Conservation (phyloP, 2,113 vertebrate genomes). For the Salvator merianae region DNA sequence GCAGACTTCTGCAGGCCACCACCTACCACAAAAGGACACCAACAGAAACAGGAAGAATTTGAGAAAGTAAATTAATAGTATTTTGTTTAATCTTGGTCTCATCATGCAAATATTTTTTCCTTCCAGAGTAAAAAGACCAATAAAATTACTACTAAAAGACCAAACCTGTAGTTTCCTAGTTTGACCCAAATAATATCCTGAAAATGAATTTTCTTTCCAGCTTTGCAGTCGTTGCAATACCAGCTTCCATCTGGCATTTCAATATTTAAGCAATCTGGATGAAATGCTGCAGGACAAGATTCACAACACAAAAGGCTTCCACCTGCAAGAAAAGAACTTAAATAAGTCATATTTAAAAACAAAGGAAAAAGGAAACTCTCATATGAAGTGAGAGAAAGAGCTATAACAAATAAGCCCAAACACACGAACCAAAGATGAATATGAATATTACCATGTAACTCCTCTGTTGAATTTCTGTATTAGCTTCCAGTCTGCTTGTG, state of each 20-base stretch:
- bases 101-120: too few species aligned
- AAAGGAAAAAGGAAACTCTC: background rate
- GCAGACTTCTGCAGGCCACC: conserved; percentile 99
- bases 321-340: conserved; percentile 73
- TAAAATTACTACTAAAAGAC: background rate
- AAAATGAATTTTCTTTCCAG: conserved; percentile 93
- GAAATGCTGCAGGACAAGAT: conserved; percentile 96
- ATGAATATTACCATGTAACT: background rate
- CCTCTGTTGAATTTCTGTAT: too few species aligned
- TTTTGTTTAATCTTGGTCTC: background rate
- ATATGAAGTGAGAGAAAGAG: too few species aligned
- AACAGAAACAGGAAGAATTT: conserved; percentile 53
- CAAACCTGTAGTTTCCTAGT: conserved; percentile 95
- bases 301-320: conserved; percentile 96
- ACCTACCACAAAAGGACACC: conserved; percentile 81
- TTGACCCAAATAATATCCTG: conserved; percentile 98
- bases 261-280: conserved; percentile 95
- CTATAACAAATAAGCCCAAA: background rate
- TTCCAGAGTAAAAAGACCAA: too few species aligned
- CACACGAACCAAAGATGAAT: background rate
- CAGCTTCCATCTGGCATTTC: conserved; percentile 98
- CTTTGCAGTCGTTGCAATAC: conserved; percentile 97
- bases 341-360: background rate
- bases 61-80: conserved; percentile 12
- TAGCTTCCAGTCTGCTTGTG: too few species aligned